phyloP scores from a whole-genome alignment of 2,888 invertebrate genomes.

The Neoascia interrupta region DNA sequence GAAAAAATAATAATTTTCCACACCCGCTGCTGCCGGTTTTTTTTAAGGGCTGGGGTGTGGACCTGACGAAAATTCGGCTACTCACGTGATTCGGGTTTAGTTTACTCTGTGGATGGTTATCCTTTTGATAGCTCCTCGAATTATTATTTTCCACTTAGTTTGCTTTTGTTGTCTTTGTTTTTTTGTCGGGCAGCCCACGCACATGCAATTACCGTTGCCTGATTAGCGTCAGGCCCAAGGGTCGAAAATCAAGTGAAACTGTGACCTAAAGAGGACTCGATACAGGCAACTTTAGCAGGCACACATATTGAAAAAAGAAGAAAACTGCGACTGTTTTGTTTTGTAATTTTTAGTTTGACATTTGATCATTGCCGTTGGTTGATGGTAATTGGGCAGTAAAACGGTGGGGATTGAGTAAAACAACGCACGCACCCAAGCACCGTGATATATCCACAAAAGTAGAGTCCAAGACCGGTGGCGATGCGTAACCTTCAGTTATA shows the following conservation, averaged over 20 bases:
- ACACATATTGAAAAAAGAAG: background rate
- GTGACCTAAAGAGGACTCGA: constrained; percentile 21
- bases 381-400: constrained; percentile 35
- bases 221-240: constrained; percentile 41
- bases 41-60: constrained; percentile 31
- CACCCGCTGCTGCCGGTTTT: constrained; percentile 35
- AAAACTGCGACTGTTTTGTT: constrained; percentile 5
- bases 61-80: constrained; percentile 40
- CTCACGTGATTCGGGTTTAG: constrained; percentile 23
- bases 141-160: constrained; percentile 51
- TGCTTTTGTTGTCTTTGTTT: constrained; percentile 12
- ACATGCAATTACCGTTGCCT: constrained; percentile 48
- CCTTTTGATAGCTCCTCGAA: constrained; percentile 33
- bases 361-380: constrained; percentile 27
- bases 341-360: constrained; percentile 44
- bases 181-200: constrained; percentile 25
- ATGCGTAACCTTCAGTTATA: constrained; percentile 28
- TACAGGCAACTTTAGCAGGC: background rate
- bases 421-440: background rate
- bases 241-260: constrained; percentile 47
- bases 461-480: background rate
- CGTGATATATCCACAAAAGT: background rate
- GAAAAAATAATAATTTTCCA: constrained; percentile 44
- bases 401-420: background rate
- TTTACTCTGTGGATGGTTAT: constrained; percentile 1